Base-by-base conservation (phyloP, 2,888 invertebrate genomes). In the Pseudoips prasinana region DNA sequence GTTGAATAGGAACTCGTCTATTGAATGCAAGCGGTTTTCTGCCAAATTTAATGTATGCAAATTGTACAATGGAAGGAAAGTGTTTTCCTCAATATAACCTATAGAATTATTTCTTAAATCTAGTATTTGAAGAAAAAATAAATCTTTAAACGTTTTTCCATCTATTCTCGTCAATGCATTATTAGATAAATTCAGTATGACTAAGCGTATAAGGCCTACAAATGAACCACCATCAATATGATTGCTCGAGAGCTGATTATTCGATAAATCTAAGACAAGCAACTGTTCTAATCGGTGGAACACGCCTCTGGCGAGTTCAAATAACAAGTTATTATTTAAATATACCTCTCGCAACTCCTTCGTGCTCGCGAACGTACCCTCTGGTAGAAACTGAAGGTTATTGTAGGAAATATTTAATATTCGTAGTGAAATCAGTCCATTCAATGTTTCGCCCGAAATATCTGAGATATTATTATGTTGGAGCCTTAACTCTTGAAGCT, bases 1-100 rank as follows among this genome's bases (percentile, higher is more conserved):
- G 77, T 95, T 95, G 77, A 96, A 95, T 47, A 95, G 90, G 61
- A 93, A 92, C 55, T 94, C 92, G 39, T 95, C 94, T 69, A 96
- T 90, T 11, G 94, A 93, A 73, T 94, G 94, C 37, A 97, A 89
- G 33, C 94, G 92, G 78, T 98, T 98, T 79, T 96, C 95, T 23
- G 96, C 95, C 60, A 98, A 86, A 77, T 96, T 97, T 39, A 98
- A 85, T 1, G 96, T 96, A 78, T 96, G 96, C 55, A 98, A 90
- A 83, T 97, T 96, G 82, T 96, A 95, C 36, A 97, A 90, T 6
- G 96, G 95, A 58, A 95, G 84, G 68, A 98, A 97, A 31, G 96
- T 94, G 65, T 95, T 95, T 58, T 95, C 94, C 80, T 95, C 95
- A 64, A 96, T 93, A 63, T 94, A 95, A 22, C 94, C 94, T 51